phyloP scores from a whole-genome alignment of 2,797 vertebrate genomes.

The Lepus oiostolus region DNA sequence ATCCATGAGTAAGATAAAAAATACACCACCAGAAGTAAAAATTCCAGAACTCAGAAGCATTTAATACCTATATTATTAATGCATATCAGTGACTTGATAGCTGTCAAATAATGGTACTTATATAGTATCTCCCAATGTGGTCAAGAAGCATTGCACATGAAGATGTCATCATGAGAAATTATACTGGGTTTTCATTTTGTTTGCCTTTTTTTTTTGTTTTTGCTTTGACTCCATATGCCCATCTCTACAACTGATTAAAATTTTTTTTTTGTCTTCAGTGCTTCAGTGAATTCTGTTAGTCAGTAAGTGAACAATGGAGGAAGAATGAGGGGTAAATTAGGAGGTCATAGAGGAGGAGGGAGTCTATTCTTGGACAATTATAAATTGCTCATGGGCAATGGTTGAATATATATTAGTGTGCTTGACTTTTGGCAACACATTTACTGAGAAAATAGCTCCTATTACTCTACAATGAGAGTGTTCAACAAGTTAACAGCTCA shows the following conservation, averaged over 20 bases:
- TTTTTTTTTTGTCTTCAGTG: slow-evolving; percentile 36
- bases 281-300: background rate
- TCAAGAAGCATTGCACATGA: background rate
- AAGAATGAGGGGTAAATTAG: slow-evolving; percentile 41
- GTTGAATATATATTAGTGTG: slow-evolving; percentile 66
- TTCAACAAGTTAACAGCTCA: slow-evolving; percentile 61
- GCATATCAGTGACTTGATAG: background rate
- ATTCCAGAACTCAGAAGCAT: background rate
- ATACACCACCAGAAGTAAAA: slow-evolving; percentile 19
- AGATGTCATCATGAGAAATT: background rate
- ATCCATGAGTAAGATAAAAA: background rate
- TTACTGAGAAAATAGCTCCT: slow-evolving; percentile 73
- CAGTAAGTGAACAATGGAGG: background rate
- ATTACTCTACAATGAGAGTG: slow-evolving; percentile 60
- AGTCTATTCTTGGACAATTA: slow-evolving; percentile 60
- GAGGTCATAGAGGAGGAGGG: background rate
- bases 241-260: background rate
- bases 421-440: slow-evolving; percentile 69
- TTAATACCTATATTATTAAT: background rate
- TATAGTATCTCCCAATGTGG: background rate
- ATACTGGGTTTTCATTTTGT: background rate
- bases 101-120: background rate
- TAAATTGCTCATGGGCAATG: slow-evolving; percentile 52
- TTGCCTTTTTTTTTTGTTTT: background rate
- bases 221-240: background rate